Evolutionary conservation across 2,113 vertebrate species (phyloP), one percentile per base, ranked within the genome.

Genomic region (Salvator merianae): DNA sequence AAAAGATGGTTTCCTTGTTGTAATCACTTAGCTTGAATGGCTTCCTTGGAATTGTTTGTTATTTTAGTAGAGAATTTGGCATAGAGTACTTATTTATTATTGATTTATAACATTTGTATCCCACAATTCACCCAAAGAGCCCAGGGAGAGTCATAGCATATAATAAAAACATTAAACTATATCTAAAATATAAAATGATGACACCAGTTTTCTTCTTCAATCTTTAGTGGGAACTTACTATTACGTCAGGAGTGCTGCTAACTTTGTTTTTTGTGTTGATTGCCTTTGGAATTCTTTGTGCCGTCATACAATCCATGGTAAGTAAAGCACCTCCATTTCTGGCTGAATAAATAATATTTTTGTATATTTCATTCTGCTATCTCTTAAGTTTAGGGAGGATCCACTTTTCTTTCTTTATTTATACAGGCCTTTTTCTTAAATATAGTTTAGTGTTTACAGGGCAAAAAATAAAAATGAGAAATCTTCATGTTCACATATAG

Each of bases 191-290:
- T 59, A 59, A 59, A 59, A 59, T 59, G 55, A 20, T 59, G 55
- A 16, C 18, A 20, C 20, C 18, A 38, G 65, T 83, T 20, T 72
- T 73, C 26, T 66, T 79, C 18, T 38, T 91, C n/a, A 55, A 71
- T 89, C 86, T 88, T 53, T 87, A 97, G 97, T 96, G 94, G 94
- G 97, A 98, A 93, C 97, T 98, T 88, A 97, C 96, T 22, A 12
- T 84, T 47, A 38, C 74, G n/a, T 94, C 77, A 34, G 96, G 95
- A 34, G 68, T 77, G 30, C 79, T 97, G 66, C 95, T 96, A 87
- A 93, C 92, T 84, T 70, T 94, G 3, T 1, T 77, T 84, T 88
- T 92, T 87, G 91, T 96, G 5, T 81, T 97, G 7, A 0, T 97
- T 0, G 87, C 95, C 22, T 97, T 95, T 63, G 96, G 93, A 18